Evolutionary conservation across 2,888 invertebrate species (phyloP).

Genomic region (Brenthis ino): DNA sequence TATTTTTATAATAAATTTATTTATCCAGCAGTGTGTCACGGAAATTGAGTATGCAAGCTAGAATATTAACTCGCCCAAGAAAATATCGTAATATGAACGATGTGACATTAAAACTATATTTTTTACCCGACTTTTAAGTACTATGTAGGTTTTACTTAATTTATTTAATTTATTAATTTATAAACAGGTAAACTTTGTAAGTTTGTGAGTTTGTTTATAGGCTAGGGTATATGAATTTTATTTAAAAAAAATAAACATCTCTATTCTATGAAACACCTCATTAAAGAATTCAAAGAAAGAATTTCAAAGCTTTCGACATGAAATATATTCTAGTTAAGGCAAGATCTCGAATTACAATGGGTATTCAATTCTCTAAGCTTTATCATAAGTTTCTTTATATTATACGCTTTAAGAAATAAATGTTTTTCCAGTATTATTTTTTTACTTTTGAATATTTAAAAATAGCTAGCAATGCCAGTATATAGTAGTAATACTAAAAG

Average conservation of each 20-base stretch:
- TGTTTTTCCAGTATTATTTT: no score
- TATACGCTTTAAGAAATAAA: no score
- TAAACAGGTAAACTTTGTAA: no score
- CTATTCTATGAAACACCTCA: slow-evolving; percentile 9
- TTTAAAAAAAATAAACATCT: no score
- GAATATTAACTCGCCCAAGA: slow-evolving; percentile 20
- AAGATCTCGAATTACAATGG: slow-evolving; percentile 15
- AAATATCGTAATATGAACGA: slow-evolving; percentile 19
- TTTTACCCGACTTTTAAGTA: slow-evolving; percentile 1
- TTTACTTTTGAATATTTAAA: no score
- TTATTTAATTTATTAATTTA: not conserved
- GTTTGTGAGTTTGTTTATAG: no score
- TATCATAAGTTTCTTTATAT: slow-evolving; percentile 1
- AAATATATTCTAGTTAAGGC: slow-evolving; percentile 15
- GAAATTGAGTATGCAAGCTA: slow-evolving; percentile 18
- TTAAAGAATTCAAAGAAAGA: slow-evolving; percentile 5
- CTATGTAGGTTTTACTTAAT: not conserved
- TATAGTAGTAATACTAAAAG: no score
- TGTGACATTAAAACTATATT: slow-evolving; percentile 15
- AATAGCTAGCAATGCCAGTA: no score
- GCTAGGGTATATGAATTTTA: no score
- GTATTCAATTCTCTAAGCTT: slow-evolving; percentile 12
- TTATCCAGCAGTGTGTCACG: slow-evolving; percentile 12
- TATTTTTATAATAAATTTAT: not conserved
- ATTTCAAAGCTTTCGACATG: slow-evolving; percentile 9